Percentiles rank a stretch among this genome's conserved stretches.
phyloP scores from a whole-genome alignment of 2,113 vertebrate genomes.

The Alouatta palliata region DNA sequence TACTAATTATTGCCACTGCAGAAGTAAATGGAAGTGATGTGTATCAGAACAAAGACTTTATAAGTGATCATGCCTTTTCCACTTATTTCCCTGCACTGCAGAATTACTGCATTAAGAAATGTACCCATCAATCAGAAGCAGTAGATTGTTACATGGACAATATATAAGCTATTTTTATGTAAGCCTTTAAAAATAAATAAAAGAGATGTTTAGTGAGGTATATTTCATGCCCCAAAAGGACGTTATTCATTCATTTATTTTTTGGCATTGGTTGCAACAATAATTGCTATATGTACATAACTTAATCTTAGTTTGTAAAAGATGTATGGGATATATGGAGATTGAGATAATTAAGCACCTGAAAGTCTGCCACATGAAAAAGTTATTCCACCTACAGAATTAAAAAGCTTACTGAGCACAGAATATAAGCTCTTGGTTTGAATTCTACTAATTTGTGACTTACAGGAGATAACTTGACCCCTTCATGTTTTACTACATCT shows the following conservation, averaged over 20 bases:
- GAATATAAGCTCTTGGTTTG: neutral
- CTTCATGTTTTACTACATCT: neutral
- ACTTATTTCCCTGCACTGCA: neutral
- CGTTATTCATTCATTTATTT: neutral
- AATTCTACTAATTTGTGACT: neutral
- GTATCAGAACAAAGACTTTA: neutral
- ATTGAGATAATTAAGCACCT: neutral
- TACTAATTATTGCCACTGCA: neutral
- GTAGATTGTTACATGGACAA: neutral
- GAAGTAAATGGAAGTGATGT: neutral
- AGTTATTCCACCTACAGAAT: neutral
- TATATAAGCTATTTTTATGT: neutral
- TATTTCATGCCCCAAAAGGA: neutral
- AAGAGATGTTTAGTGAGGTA: neutral
- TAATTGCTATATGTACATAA: neutral
- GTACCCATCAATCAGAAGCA: neutral
- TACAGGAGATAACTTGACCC: neutral
- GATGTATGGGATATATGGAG: neutral
- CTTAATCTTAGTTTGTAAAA: neutral
- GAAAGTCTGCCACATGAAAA: neutral
- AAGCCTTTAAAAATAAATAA: neutral
- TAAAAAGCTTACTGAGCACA: neutral
- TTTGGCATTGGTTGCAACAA: neutral
- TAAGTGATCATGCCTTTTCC: neutral
- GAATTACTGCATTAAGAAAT: neutral